Percentiles rank a stretch among this genome's conserved stretches.
Evolutionary conservation across 2,888 invertebrate species (phyloP).

Genomic region (Diploptera punctata): DNA sequence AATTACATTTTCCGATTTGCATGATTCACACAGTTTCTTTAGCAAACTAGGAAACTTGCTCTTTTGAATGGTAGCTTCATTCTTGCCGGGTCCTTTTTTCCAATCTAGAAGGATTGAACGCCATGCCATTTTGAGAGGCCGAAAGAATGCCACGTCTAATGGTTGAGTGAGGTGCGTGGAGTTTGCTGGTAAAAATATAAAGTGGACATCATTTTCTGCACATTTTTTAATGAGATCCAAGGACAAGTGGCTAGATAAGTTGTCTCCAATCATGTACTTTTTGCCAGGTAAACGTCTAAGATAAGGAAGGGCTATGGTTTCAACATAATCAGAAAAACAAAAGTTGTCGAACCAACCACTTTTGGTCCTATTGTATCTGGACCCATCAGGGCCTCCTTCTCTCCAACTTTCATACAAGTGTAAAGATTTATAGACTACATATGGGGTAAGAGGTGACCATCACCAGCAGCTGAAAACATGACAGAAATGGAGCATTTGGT

Average conservation of each 20-base stretch:
- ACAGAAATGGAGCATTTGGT: conserved; percentile 50
- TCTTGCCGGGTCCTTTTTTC: no score
- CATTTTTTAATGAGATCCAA: no score
- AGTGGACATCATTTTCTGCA: no score
- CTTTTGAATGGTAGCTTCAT: conserved; percentile 20
- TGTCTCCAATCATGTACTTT: no score
- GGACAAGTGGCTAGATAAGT: no score
- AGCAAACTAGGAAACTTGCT: conserved; percentile 14
- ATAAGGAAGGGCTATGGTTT: no score
- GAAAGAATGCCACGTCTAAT: conserved; percentile 50
- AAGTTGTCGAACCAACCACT: conserved; percentile 52
- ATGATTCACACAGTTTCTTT: neutral
- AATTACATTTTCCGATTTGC: conserved; percentile 7
- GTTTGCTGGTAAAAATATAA: conserved; percentile 50
- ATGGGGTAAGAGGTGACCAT: conserved; percentile 52
- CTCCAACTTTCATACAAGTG: conserved; percentile 53
- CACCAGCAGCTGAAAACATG: conserved; percentile 53
- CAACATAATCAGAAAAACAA: no score
- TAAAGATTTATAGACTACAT: conserved; percentile 54
- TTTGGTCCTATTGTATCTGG: conserved; percentile 53
- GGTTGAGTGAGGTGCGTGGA: conserved; percentile 51
- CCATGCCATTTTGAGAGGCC: conserved; percentile 49
- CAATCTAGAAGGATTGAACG: conserved; percentile 42
- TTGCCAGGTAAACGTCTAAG: no score
- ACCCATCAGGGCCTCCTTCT: conserved; percentile 50